Conservation (phyloP, 1,140 invertebrate genomes). For the Drosophila virilis region DNA sequence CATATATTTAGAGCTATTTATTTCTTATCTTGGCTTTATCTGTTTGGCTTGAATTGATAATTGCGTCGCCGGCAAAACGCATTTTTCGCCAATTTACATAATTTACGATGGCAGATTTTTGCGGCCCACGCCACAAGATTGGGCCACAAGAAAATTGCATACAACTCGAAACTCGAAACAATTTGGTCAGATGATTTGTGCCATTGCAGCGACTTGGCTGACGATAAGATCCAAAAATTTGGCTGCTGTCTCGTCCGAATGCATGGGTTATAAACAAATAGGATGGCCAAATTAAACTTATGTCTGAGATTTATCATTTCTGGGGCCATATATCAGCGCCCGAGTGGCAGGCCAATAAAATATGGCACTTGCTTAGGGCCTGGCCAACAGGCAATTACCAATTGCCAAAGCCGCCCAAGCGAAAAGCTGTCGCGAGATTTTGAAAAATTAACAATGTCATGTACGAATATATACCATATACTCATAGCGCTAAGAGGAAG, state of each 20-base stretch:
- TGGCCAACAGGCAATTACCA: constrained; percentile 69
- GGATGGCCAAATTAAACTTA: constrained; percentile 58
- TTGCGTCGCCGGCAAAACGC: constrained; percentile 43
- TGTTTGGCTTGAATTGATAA: constrained; percentile 44
- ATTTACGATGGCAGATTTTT: constrained; percentile 63
- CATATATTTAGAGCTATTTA: not conserved
- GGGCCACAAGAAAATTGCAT: constrained; percentile 61
- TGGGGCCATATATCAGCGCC: constrained; percentile 61
- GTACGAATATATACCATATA: constrained; percentile 15
- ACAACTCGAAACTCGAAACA: constrained; percentile 49
- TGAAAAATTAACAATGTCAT: constrained; percentile 75
- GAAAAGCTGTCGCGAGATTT: constrained; percentile 75
- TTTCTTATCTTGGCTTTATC: not conserved
- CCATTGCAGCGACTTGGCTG: constrained; percentile 39
- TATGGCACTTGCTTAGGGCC: constrained; percentile 68
- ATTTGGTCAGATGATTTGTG: constrained; percentile 68
- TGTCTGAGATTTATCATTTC: constrained; percentile 72
- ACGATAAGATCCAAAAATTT: constrained; percentile 32
- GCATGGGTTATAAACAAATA: constrained; percentile 33
- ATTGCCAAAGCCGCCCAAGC: constrained; percentile 38
- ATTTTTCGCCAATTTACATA: constrained; percentile 65
- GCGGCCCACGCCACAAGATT: constrained; percentile 34
- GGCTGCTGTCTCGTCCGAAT: constrained; percentile 45
- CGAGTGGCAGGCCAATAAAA: constrained; percentile 77
- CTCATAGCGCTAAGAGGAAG: constrained; percentile 18